phyloP scores from a whole-genome alignment of 2,113 vertebrate species.

The Eclectus roratus region DNA sequence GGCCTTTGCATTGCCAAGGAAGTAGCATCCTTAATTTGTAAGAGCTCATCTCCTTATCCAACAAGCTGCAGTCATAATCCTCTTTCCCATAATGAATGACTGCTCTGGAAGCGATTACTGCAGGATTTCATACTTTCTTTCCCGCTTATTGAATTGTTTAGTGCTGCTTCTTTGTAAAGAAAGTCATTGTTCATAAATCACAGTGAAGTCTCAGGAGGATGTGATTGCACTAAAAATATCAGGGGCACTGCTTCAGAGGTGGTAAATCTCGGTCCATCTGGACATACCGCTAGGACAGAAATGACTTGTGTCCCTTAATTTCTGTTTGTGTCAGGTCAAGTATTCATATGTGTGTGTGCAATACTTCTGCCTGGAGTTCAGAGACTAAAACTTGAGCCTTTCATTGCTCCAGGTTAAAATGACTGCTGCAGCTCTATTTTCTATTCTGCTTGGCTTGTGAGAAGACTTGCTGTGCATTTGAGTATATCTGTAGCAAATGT shows the following conservation, averaged over 20 bases:
- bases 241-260: background rate
- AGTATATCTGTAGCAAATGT: slow-evolving; percentile 11
- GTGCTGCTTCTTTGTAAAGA: background rate
- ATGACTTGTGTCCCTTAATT: background rate
- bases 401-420: background rate
- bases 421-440: background rate
- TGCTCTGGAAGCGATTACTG: slow-evolving; percentile 48
- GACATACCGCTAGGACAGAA: background rate
- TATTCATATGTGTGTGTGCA: rapidly evolving
- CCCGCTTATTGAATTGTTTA: background rate
- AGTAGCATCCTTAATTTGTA: slow-evolving; percentile 31
- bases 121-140: slow-evolving; percentile 37
- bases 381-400: background rate
- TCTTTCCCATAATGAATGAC: slow-evolving; percentile 41
- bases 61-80: slow-evolving; percentile 21
- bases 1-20: background rate
- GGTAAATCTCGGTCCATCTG: background rate
- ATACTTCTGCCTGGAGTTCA: background rate
- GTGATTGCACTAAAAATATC: background rate
- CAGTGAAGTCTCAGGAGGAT: background rate
- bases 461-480: background rate
- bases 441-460: background rate
- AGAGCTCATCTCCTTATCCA: slow-evolving; percentile 54
- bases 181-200: slow-evolving; percentile 2
- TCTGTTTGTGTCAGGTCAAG: background rate